Percentiles rank a stretch among this genome's conserved stretches.
These are phyloP conservation scores for Asteroscopus sphinx DNA, from an alignment of 2,888 invertebrate species.

Conservation along the genomic window DNA sequence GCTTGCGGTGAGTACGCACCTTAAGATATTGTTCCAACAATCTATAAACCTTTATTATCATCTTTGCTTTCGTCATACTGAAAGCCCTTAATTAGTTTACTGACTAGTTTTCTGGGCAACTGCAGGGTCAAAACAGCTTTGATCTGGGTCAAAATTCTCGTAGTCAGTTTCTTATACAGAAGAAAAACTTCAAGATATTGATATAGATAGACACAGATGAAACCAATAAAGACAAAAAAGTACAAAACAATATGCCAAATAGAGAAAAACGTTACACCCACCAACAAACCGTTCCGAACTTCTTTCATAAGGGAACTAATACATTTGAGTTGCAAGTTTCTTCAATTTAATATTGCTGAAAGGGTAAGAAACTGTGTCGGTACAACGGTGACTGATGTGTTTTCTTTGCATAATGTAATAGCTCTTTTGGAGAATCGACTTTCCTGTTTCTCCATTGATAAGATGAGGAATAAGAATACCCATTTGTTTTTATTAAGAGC, in stretches of 20 bases:
- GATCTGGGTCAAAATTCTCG: too few relatives aligned
- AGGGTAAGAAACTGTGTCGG: conserved; percentile 71
- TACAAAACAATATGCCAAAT: conserved; percentile 34
- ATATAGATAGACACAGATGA: background rate
- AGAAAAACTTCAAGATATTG: background rate
- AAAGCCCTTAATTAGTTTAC: too few relatives aligned
- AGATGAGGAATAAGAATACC: conserved; percentile 13
- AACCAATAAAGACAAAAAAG: conserved; percentile 15
- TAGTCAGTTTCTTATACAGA: background rate
- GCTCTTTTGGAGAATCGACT: conserved; percentile 53
- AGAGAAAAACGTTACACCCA: too few relatives aligned
- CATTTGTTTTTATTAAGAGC: background rate
- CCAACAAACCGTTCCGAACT: conserved; percentile 57
- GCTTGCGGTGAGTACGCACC: too few relatives aligned
- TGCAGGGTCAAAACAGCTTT: too few relatives aligned
- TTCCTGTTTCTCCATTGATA: conserved; percentile 34
- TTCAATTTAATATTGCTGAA: conserved; percentile 76
- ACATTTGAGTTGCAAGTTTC: conserved; percentile 66
- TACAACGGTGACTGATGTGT: conserved; percentile 75
- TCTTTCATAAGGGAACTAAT: conserved; percentile 68
- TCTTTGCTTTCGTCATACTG: too few relatives aligned
- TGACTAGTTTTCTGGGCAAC: too few relatives aligned
- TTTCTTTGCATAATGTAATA: conserved; percentile 70
- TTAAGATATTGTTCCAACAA: too few relatives aligned
- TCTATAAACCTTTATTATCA: too few relatives aligned